Evolutionary conservation across 2,797 vertebrate species (phyloP).

Genomic region (Petrocephalus sullivani): DNA sequence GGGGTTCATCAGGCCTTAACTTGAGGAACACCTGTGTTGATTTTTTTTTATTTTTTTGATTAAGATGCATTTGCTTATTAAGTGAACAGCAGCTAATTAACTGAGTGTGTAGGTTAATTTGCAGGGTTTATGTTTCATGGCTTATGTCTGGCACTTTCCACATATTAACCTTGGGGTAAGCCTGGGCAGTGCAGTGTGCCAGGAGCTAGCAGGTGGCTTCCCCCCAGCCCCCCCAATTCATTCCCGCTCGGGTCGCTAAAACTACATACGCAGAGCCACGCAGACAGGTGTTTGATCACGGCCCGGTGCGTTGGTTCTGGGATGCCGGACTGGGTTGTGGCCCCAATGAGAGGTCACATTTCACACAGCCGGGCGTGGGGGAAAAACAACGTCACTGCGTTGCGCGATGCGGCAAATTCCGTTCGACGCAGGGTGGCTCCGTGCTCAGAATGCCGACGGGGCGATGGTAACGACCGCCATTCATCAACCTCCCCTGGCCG

Average conservation of each 20-base stretch:
- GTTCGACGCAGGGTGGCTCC: not conserved
- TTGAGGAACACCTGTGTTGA: not conserved
- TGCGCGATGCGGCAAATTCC: not conserved
- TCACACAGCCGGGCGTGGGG: not conserved
- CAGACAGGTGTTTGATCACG: not conserved
- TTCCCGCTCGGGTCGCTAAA: not conserved
- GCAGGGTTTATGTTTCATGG: not conserved
- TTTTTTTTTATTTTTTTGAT: not conserved
- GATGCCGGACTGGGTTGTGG: not conserved
- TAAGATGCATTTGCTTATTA: not conserved
- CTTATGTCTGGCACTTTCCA: not conserved
- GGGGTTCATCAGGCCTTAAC: not conserved
- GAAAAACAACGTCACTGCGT: not conserved
- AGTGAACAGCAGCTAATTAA: not conserved
- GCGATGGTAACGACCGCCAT: not conserved
- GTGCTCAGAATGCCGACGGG: not conserved
- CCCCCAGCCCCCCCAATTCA: not conserved
- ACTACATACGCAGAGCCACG: not conserved
- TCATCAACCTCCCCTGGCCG: not conserved
- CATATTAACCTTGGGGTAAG: not conserved
- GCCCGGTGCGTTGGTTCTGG: not conserved
- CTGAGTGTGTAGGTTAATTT: not conserved
- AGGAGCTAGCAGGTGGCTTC: not conserved
- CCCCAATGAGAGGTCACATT: not conserved
- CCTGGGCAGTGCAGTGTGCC: not conserved